Conservation (phyloP, 2,797 vertebrate species). For the Coluber constrictor region DNA sequence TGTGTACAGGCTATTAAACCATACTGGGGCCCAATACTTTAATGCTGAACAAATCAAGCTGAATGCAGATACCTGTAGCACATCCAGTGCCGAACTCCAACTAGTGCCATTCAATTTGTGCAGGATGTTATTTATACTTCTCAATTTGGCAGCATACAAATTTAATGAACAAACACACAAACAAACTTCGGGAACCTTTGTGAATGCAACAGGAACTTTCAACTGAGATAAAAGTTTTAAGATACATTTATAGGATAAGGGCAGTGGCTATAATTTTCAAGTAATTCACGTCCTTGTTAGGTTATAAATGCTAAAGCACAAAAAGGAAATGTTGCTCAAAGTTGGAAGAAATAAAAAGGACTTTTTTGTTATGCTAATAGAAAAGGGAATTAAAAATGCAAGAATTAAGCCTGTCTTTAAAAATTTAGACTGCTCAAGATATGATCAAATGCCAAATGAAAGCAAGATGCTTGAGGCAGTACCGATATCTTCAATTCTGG, state of each 20-base stretch:
- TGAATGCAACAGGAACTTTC: background rate
- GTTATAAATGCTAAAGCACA: background rate
- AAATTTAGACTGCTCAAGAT: background rate
- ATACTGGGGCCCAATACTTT: background rate
- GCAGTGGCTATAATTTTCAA: background rate
- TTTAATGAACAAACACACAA: background rate
- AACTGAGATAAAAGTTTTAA: background rate
- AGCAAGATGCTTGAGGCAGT: background rate
- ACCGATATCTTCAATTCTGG: background rate
- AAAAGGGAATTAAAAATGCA: background rate
- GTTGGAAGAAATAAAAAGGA: background rate
- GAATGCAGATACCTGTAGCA: background rate
- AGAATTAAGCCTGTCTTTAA: background rate
- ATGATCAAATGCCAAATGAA: background rate
- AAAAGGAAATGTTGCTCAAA: background rate
- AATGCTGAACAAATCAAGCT: background rate
- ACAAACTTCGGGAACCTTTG: background rate
- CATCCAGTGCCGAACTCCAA: background rate
- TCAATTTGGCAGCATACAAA: background rate
- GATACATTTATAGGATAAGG: background rate
- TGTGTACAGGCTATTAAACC: background rate
- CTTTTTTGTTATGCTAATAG: background rate
- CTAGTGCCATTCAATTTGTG: background rate
- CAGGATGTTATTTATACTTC: background rate
- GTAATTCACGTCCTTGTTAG: background rate